phyloP scores from a whole-genome alignment of 35 echinoderm and acorn worm species.

The Patiria miniata region DNA sequence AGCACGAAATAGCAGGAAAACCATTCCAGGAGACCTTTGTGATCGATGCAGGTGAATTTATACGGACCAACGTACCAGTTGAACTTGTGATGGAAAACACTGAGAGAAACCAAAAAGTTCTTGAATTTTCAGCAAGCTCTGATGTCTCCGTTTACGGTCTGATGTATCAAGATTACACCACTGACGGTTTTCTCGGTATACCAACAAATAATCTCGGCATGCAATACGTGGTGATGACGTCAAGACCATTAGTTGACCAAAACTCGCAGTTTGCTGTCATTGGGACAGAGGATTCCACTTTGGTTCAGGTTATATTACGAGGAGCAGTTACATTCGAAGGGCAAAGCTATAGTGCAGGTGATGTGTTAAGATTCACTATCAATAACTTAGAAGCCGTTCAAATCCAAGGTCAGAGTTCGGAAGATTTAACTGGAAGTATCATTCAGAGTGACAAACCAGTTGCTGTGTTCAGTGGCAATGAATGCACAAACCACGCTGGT shows the following conservation, averaged over 20 bases:
- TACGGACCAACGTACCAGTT: slow-evolving; percentile 3
- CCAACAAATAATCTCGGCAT: slow-evolving; percentile 54
- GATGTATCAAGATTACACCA: slow-evolving; percentile 25
- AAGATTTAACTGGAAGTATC: slow-evolving; percentile 46
- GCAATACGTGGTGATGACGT: slow-evolving; percentile 33
- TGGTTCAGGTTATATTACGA: slow-evolving; percentile 30
- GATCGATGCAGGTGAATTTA: slow-evolving; percentile 36
- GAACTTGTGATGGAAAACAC: slow-evolving; percentile 24
- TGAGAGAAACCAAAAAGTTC: slow-evolving; percentile 45
- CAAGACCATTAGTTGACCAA: neutral
- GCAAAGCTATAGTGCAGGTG: slow-evolving; percentile 30
- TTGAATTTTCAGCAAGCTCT: slow-evolving; percentile 37
- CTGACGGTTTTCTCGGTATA: slow-evolving; percentile 69
- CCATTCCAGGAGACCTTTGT: slow-evolving; percentile 43
- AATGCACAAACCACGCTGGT: slow-evolving; percentile 11
- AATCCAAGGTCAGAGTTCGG: neutral
- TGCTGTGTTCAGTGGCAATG: slow-evolving; percentile 50
- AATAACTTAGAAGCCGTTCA: slow-evolving; percentile 54
- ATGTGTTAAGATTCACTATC: slow-evolving; percentile 29
- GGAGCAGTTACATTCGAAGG: slow-evolving; percentile 29
- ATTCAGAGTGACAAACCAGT: slow-evolving; percentile 57
- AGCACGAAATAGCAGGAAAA: slow-evolving; percentile 19
- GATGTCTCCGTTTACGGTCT: slow-evolving; percentile 66
- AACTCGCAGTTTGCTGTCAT: slow-evolving; percentile 42
- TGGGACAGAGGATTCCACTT: slow-evolving; percentile 43